Conservation (phyloP, 2,797 vertebrate genomes). For the Thalassophryne amazonica region DNA sequence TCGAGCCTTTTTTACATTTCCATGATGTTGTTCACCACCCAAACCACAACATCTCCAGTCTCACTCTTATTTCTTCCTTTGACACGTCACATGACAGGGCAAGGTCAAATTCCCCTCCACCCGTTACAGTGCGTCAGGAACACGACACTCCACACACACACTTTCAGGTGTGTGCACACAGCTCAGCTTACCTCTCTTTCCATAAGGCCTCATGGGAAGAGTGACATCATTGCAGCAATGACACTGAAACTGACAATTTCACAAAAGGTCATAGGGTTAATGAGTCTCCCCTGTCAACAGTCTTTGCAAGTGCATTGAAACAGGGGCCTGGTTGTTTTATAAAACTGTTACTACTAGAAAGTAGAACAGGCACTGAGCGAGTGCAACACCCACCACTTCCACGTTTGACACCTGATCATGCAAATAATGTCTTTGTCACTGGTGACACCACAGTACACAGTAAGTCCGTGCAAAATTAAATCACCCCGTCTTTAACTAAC, state of each 20-base stretch:
- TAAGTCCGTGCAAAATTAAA: too few relatives aligned
- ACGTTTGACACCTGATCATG: too few relatives aligned
- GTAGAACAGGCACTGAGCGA: too few relatives aligned
- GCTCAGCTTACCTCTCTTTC: slow-evolving; percentile 47
- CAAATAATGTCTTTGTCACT: too few relatives aligned
- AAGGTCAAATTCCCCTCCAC: slow-evolving; percentile 60
- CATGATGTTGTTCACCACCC: slow-evolving; percentile 12
- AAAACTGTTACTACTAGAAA: too few relatives aligned
- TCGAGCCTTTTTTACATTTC: slow-evolving; percentile 11
- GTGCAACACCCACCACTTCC: too few relatives aligned
- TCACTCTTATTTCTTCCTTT: slow-evolving; percentile 4
- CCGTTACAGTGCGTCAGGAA: slow-evolving; percentile 57
- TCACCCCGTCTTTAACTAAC: too few relatives aligned
- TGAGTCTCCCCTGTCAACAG: slow-evolving; percentile 2
- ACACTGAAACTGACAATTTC: slow-evolving; percentile 49
- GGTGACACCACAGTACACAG: too few relatives aligned
- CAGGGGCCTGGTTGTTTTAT: too few relatives aligned
- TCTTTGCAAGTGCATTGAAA: too few relatives aligned
- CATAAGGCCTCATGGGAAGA: slow-evolving; percentile 56
- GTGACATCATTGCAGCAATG: slow-evolving; percentile 59
- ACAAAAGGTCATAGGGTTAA: slow-evolving; percentile 42
- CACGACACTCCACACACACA: slow-evolving; percentile 44
- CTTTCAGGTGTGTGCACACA: slow-evolving; percentile 24
- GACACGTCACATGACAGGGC: slow-evolving; percentile 18
- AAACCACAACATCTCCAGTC: slow-evolving; percentile 21